Evolutionary conservation across 2,113 vertebrate genomes (phyloP).

Genomic region (Myotis lucifugus): DNA sequence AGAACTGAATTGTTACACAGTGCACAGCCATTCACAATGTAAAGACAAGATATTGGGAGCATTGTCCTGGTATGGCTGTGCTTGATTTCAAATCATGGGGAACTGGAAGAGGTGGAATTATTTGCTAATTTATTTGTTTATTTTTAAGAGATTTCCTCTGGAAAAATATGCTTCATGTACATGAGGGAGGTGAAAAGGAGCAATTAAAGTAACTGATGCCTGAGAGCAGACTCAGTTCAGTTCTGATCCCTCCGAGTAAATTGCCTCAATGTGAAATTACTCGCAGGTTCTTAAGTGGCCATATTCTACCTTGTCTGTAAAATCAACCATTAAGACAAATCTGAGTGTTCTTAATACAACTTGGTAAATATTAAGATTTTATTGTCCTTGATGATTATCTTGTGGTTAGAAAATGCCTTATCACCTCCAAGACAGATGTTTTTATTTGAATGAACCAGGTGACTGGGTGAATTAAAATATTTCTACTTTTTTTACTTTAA

Average conservation of each 20-base stretch:
- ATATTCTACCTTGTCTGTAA: constrained; percentile 44
- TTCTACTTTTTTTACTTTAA: constrained; percentile 30
- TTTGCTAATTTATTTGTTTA: constrained; percentile 35
- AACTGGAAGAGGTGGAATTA: not conserved
- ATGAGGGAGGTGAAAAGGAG: constrained; percentile 4
- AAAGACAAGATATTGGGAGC: constrained; percentile 12
- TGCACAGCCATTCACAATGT: constrained; percentile 32
- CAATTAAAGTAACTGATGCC: not conserved
- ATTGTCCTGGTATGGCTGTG: not conserved
- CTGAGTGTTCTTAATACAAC: constrained; percentile 11
- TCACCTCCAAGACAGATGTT: not conserved
- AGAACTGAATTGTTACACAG: constrained; percentile 43
- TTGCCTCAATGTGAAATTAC: constrained; percentile 42
- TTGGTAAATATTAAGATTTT: constrained; percentile 50
- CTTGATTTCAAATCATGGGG: constrained; percentile 52
- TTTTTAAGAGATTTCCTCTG: constrained; percentile 26
- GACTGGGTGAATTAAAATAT: constrained; percentile 48
- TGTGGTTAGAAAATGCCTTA: constrained; percentile 14
- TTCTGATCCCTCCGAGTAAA: constrained; percentile 52
- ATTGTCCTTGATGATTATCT: constrained; percentile 32
- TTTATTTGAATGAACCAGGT: not conserved
- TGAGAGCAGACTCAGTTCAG: constrained; percentile 41
- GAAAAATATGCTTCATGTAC: constrained; percentile 10
- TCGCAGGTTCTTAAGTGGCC: constrained; percentile 21
- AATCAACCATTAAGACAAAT: constrained; percentile 17